Conservation (phyloP, 2,113 vertebrate species). For the Castor canadensis region DNA sequence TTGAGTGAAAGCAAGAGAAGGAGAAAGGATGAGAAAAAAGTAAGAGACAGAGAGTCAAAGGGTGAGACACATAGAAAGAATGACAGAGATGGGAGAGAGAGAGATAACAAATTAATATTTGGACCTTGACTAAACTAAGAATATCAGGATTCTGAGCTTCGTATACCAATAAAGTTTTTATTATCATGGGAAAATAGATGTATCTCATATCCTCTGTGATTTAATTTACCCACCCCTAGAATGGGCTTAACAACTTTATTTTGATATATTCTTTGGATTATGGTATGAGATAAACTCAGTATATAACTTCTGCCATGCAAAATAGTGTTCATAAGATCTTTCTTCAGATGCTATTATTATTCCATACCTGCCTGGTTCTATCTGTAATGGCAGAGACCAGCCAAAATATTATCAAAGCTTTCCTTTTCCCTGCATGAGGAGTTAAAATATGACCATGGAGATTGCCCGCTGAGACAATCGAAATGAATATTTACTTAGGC, state of each 20-base stretch:
- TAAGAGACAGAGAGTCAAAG: not conserved
- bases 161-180: not conserved
- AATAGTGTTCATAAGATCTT: not conserved
- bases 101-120: not conserved
- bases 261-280: not conserved
- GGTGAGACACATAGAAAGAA: fast-evolving
- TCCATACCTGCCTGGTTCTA: conserved; percentile 49
- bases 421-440: conserved; percentile 36
- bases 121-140: not conserved
- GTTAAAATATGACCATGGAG: conserved; percentile 66
- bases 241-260: not conserved
- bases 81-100: too few relatives aligned
- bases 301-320: not conserved
- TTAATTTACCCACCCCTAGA: not conserved
- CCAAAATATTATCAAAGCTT: conserved; percentile 66
- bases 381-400: conserved; percentile 43
- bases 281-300: not conserved
- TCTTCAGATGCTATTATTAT: conserved; percentile 29
- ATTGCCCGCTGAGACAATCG: conserved; percentile 72
- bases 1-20: not conserved
- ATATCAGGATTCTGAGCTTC: not conserved
- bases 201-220: not conserved
- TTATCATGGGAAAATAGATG: not conserved
- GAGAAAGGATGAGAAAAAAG: not conserved
- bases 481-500: conserved; percentile 76